Percentiles rank a stretch among this genome's conserved stretches.
Evolutionary conservation across 2,888 invertebrate genomes (phyloP).

Genomic region (Pardosa pseudoannulata): DNA sequence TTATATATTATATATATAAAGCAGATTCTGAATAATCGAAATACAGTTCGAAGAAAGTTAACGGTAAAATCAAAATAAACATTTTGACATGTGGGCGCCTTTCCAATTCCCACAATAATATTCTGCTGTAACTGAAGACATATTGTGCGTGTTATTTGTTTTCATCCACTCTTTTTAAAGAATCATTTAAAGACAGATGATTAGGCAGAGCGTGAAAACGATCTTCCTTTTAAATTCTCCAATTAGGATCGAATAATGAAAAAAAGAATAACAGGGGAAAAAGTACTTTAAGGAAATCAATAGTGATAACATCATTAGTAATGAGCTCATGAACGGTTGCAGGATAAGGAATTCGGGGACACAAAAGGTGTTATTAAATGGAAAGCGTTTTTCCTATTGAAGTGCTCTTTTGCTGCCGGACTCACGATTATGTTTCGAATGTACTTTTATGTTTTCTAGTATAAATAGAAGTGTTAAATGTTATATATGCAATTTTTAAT

Average conservation of each 20-base stretch:
- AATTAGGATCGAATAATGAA: neutral
- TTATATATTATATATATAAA: too few relatives aligned
- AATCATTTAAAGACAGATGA: neutral
- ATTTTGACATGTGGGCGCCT: too few relatives aligned
- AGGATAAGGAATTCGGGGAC: conserved; percentile 41
- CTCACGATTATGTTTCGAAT: conserved; percentile 24
- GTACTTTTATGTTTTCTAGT: too few relatives aligned
- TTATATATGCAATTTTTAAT: too few relatives aligned
- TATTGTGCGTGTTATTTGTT: too few relatives aligned
- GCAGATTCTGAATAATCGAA: too few relatives aligned
- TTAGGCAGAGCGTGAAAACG: neutral
- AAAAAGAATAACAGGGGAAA: conserved; percentile 44
- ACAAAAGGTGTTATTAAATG: conserved; percentile 41
- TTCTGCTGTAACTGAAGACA: too few relatives aligned
- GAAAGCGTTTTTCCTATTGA: conserved; percentile 29
- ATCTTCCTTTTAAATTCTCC: neutral
- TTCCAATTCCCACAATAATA: too few relatives aligned
- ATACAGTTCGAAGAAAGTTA: too few relatives aligned
- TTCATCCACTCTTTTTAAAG: too few relatives aligned
- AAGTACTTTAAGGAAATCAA: conserved; percentile 28
- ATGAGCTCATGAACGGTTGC: conserved; percentile 40
- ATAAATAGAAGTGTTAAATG: too few relatives aligned
- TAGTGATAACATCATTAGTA: conserved; percentile 49
- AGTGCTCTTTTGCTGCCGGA: conserved; percentile 7
- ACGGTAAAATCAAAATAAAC: too few relatives aligned